Base-by-base conservation (phyloP, 2,888 invertebrate genomes). In the Troglohyphantes excavatus region DNA sequence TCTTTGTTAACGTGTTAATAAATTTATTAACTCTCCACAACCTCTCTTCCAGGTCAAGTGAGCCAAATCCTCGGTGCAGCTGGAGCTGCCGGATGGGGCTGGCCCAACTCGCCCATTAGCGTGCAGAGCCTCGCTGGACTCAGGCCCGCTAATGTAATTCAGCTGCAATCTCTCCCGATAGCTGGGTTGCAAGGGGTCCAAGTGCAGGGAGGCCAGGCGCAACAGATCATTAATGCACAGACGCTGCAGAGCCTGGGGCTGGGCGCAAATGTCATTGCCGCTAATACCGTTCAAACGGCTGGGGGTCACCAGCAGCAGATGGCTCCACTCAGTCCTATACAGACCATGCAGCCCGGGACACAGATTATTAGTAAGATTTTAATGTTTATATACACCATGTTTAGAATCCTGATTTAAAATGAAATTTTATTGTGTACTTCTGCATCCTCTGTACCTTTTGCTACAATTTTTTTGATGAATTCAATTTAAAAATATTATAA, bases 261-360 rank as follows among this genome's bases (percentile, higher is more conserved):
- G 9, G 86, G 81, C 19, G 86, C 89, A 13, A 90, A 82, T 89
- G 96, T 97, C 79, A 97, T 97, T 93, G 97, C 97, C 11, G 95
- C 96, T 0, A 95, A 95, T 19, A 95, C 95, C 79, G 93, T 95
- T 92, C 63, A 68, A n/a, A 93, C 94, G 0, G 94, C 93, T 70
- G 92, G 94, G 73, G 92, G 93, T 2, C 92, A 93, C 93, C 93
- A 91, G 93, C 95, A 91, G 65, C 91, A 91, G 43, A 89, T 91
- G 59, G 90, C 91, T 13, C 91, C 92, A 0, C 63, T 92, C 23
- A 91, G 91, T 83, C 92, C 92, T 9, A 89, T 92, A n/a, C 92
- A 92, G 68, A 86, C 92, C 17, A 90, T 92, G 46, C 92, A 92
- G 81, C 90, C 91, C 13, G 90, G 90, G 19, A 83, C 90, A 5